Base-by-base conservation (phyloP, 2,888 invertebrate species). In the Heliothis peltigera region DNA sequence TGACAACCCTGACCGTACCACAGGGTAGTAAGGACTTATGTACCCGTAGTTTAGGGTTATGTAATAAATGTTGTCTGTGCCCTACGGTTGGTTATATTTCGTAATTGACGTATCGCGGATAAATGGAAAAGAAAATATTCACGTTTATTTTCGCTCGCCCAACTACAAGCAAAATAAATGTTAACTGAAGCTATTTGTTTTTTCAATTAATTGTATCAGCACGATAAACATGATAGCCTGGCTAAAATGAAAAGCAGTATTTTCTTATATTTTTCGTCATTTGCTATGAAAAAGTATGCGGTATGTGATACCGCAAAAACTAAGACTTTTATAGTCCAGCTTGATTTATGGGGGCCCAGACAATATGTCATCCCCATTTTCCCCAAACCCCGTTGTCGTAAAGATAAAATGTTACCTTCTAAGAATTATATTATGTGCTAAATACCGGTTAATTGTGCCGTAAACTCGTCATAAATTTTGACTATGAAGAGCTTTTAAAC, bases 1-100 rank as follows among this genome's bases (percentile, higher is more conserved):
- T 76, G 76, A 62, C 79, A 76, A 28, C 63, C 70, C 73, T 76
- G 48, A 49, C 18, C 48, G 47, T 42, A 53, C 59, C 58, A 49
- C 64, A 66, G 58, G 44, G 58, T 25, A 32, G n/a, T 62, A 63
- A 52, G 59, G 74, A 63, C 48, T 66, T 49, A 51, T 43, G 48
- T 62, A 58, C 21, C 12, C n/a, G 42, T 51, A 72, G 35, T 71
- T 66, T 48, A 64, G 58, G 65, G 51, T 64, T 65, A 64, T 56
- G 32, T 67, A 67, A 56, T 63, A 70, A 39, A 68, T 62, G 42
- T 72, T 42, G 58, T 71, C 67, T 54, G 46, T 49, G 32, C 17
- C 47, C 32, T 56, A 19, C n/a, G 49, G 35, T 32, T 15, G 46
- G 19, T 15, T 43, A 17, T 53, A 28, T 61, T 46, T 57, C 21